Evolutionary conservation across 2,113 vertebrate genomes (phyloP).

Genomic region (Rhineura floridana): DNA sequence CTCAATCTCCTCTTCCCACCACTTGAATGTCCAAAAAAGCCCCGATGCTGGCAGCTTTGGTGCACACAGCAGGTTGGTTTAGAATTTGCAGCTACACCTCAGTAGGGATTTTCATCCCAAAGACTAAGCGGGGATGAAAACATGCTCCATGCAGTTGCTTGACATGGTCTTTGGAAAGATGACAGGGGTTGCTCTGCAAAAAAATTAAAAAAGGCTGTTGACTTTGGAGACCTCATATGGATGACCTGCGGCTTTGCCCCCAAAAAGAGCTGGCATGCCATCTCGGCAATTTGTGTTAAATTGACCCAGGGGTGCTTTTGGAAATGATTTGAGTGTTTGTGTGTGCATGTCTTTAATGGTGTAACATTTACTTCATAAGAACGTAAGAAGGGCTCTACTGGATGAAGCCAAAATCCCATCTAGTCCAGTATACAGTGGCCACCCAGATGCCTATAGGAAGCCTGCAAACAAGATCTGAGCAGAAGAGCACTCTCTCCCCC

Average conservation of each 20-base stretch:
- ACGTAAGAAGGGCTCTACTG: too few relatives aligned
- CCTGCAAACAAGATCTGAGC: too few relatives aligned
- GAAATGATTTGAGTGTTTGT: neutral
- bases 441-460: too few relatives aligned
- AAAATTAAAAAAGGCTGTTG: neutral
- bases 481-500: too few relatives aligned
- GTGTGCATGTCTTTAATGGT: neutral
- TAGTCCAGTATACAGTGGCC: too few relatives aligned
- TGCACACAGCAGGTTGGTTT: conserved; percentile 70
- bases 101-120: conserved; percentile 53
- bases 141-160: neutral
- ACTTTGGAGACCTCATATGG: neutral
- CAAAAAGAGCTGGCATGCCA: neutral
- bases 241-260: neutral
- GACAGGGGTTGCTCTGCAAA: neutral
- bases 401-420: too few relatives aligned
- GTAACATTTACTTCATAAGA: neutral
- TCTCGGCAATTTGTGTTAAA: neutral
- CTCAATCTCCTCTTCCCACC: neutral
- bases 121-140: conserved; percentile 58
- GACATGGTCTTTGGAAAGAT: conserved; percentile 22
- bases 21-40: conserved; percentile 56
- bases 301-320: neutral
- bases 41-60: conserved; percentile 59
- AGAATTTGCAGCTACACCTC: conserved; percentile 53